A percentile compares a stretch with the other conserved stretches of the same genome.
These are phyloP conservation scores for Phaedon cochleariae DNA, from an alignment of 2,888 invertebrate genomes.

Conservation along the genomic window DNA sequence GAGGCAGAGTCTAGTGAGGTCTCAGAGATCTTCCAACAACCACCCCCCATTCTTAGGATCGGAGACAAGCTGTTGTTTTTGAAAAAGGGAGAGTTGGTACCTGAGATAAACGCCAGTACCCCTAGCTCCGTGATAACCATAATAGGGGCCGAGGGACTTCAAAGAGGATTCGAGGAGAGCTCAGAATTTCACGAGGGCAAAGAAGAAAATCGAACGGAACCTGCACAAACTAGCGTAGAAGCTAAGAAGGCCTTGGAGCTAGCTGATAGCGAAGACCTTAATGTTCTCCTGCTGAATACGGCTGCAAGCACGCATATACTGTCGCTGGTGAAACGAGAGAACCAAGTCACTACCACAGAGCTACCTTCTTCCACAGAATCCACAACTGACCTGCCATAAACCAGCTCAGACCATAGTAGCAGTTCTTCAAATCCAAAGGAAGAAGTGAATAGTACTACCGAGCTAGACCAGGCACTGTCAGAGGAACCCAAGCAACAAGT, in stretches of 20 bases:
- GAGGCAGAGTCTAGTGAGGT: slow-evolving; percentile 58
- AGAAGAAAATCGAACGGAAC: background rate
- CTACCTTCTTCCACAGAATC: slow-evolving; percentile 18
- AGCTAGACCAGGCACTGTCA: no score
- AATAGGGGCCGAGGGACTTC: slow-evolving; percentile 63
- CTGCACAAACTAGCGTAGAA: background rate
- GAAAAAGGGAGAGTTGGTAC: slow-evolving; percentile 56
- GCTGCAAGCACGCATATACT: slow-evolving; percentile 50
- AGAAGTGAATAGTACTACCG: no score
- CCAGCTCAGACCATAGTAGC: slow-evolving; percentile 13
- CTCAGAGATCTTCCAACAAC: slow-evolving; percentile 57
- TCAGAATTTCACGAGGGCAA: slow-evolving; percentile 43
- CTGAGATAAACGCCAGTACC: slow-evolving; percentile 57
- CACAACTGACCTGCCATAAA: slow-evolving; percentile 30
- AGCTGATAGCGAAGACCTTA: slow-evolving; percentile 40
- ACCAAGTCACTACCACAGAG: slow-evolving; percentile 34
- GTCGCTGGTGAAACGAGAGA: slow-evolving; percentile 49
- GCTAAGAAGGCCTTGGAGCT: background rate
- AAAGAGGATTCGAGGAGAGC: slow-evolving; percentile 52
- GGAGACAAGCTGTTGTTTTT: slow-evolving; percentile 59
- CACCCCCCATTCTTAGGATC: slow-evolving; percentile 59
- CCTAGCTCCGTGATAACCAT: slow-evolving; percentile 61
- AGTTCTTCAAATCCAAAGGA: background rate
- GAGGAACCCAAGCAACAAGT: no score
- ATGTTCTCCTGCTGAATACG: slow-evolving; percentile 31